Evolutionary conservation across 2,888 invertebrate genomes (phyloP), one percentile per base, ranked within the genome.

Genomic region (Holacanthella duospinosa): DNA sequence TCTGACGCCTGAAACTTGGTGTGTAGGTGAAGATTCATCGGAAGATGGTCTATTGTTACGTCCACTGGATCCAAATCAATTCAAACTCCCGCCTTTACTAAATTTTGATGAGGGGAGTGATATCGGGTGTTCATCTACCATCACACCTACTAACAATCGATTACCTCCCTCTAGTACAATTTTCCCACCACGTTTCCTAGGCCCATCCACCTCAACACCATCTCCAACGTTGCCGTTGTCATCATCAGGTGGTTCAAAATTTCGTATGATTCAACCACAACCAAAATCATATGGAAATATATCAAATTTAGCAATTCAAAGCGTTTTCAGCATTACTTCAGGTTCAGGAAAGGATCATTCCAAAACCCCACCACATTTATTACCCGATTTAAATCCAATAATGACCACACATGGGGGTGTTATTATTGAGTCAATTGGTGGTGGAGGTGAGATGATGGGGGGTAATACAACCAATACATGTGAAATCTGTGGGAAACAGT

Each of bases 401-500:
- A n/a, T n/a, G n/a, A n/a, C n/a, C n/a, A n/a, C n/a, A n/a, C n/a
- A n/a, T n/a, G n/a, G 36, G 36, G 36, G 36, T 36, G 16, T 6
- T 36, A 16, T 6, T 36, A 12, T 6, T 36, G 36, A 36, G 36
- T n/a, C n/a, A n/a, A n/a, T n/a, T n/a, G 36, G 36, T 36, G 36
- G 36, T 6, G 16, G 36, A 12, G 16, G 9, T 36, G 36, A 36
- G 6, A 16, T 12, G 16, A 36, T 36, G 36, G 16, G 36, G 6
- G 16, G 16, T 36, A 36, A 16, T 36, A 36, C 36, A 36, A 36
- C 36, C 54, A 27, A 55, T 29, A 55, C 24, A 6, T 72, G 72
- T 64, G 65, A 69, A 48, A 65, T 69, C 59, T 72, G 72, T 60
- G 59, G 62, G n/a, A 69, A 72, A 58, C 55, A 61, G 6, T 71